A percentile compares a stretch with the other conserved stretches of the same genome.
Conservation (phyloP, 2,797 vertebrate species). For the Nyctalus aviator region DNA sequence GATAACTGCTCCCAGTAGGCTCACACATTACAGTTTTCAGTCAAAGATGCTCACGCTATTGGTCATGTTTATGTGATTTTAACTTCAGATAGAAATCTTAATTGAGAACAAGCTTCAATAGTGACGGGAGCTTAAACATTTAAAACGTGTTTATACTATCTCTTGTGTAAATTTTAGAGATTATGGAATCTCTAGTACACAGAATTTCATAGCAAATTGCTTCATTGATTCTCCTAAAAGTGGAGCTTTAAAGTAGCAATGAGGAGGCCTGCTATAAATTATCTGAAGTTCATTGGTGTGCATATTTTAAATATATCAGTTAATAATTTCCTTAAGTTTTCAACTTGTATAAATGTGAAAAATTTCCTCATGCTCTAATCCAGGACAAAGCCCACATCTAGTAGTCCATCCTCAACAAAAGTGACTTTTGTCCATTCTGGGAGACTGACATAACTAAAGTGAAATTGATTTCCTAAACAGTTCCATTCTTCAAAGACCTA, state of each 20-base stretch:
- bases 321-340: neutral
- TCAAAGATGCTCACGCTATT: neutral
- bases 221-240: neutral
- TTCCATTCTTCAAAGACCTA: constrained; percentile 39
- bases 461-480: neutral
- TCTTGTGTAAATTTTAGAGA: constrained; percentile 33
- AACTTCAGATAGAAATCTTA: constrained; percentile 28
- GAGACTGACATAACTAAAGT: constrained; percentile 17
- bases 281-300: neutral
- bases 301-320: neutral
- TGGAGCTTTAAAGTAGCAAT: neutral
- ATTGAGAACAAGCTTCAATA: neutral
- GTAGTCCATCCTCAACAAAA: neutral
- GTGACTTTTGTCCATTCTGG: neutral
- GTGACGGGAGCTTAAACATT: neutral
- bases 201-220: constrained; percentile 15
- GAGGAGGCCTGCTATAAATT: neutral
- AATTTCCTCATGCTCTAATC: neutral
- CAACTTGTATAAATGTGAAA: neutral
- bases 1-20: neutral
- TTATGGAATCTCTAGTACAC: neutral
- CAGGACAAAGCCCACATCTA: neutral
- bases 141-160: neutral
- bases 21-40: neutral
- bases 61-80: neutral